Evolutionary conservation across 2,888 invertebrate species (phyloP).

Genomic region (Tricholauxania praeusta): DNA sequence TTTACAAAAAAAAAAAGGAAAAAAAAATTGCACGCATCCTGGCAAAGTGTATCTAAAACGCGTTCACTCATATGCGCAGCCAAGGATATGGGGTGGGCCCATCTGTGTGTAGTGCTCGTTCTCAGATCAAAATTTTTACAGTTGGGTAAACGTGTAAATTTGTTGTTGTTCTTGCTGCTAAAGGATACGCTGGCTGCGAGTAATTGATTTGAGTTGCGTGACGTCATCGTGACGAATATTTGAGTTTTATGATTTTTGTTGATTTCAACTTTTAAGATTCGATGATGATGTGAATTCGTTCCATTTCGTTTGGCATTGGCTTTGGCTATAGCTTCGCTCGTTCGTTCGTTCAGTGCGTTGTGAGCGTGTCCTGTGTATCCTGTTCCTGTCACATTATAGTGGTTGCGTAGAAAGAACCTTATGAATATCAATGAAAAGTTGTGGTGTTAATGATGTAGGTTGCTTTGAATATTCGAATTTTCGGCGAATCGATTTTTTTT

Average conservation of each 20-base stretch:
- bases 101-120: not conserved
- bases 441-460: too few relatives aligned
- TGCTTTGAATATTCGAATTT: too few relatives aligned
- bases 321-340: not conserved
- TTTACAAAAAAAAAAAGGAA: too few relatives aligned
- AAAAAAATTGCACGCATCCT: slow-evolving; percentile 7
- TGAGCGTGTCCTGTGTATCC: slow-evolving; percentile 33
- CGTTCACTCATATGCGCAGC: not conserved
- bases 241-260: slow-evolving; percentile 52
- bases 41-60: slow-evolving; percentile 1
- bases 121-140: slow-evolving; percentile 13
- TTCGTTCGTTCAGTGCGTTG: slow-evolving; percentile 18
- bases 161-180: not conserved
- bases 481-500: too few relatives aligned
- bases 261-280: slow-evolving; percentile 23
- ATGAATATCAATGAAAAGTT: slow-evolving; percentile 57
- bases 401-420: slow-evolving; percentile 56
- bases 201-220: slow-evolving; percentile 66
- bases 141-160: slow-evolving; percentile 21
- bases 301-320: slow-evolving; percentile 2
- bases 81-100: not conserved
- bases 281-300: slow-evolving; percentile 9
- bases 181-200: slow-evolving; percentile 35
- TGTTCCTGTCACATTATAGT: slow-evolving; percentile 42
- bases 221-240: slow-evolving; percentile 68